Percentiles rank a stretch among this genome's conserved stretches.
Evolutionary conservation across 2,113 vertebrate species (phyloP).

Genomic region (Leucosticte australis): DNA sequence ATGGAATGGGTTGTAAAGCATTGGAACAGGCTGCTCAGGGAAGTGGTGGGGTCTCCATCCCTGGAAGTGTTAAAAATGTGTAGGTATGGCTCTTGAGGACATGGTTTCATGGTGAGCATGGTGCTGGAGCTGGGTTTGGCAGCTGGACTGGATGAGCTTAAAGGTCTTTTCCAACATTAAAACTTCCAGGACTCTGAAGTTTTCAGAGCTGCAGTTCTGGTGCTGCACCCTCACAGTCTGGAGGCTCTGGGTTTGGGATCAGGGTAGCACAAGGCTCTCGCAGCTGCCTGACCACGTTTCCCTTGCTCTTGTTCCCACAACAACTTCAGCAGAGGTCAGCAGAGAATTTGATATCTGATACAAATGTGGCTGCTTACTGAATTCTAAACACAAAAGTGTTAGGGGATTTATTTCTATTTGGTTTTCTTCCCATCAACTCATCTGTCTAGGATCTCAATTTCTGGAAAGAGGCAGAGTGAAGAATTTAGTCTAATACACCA

Average conservation of each 20-base stretch:
- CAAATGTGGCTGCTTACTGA: neutral
- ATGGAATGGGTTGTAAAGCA: neutral
- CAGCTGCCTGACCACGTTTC: neutral
- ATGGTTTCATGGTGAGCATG: rapidly evolving
- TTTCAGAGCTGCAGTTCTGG: neutral
- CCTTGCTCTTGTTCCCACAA: neutral
- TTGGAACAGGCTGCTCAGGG: neutral
- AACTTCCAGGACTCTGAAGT: neutral
- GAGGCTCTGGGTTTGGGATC: neutral
- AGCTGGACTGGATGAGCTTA: neutral
- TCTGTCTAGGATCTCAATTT: slow-evolving; percentile 24
- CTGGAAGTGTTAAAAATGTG: neutral
- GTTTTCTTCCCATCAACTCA: slow-evolving; percentile 21
- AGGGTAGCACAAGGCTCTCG: neutral
- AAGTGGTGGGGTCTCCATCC: neutral
- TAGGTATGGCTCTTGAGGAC: too few species aligned
- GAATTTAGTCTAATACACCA: slow-evolving; percentile 48
- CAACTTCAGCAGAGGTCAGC: slow-evolving; percentile 39
- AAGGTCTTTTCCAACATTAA: neutral
- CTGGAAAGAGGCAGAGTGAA: neutral
- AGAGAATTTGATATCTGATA: slow-evolving; percentile 12
- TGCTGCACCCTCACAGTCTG: neutral
- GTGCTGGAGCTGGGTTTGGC: neutral
- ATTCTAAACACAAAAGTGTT: neutral
- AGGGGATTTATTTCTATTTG: neutral